phyloP scores from a whole-genome alignment of 2,797 vertebrate species.

The Euthynnus affinis region DNA sequence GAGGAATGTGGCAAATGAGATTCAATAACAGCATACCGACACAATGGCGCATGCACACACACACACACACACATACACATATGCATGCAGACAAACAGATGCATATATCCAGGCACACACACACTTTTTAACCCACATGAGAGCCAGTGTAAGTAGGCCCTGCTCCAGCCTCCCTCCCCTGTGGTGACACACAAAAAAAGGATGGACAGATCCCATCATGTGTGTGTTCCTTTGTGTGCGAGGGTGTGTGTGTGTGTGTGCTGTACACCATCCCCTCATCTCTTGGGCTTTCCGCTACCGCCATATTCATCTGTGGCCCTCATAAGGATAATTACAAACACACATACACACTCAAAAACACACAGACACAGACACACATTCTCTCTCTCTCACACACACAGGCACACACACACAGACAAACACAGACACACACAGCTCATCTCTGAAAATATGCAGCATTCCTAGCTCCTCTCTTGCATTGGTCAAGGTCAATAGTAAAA shows the following conservation, averaged over 20 bases:
- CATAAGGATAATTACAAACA: slow-evolving; percentile 74
- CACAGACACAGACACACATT: slow-evolving; percentile 34
- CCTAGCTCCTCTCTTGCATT: slow-evolving; percentile 33
- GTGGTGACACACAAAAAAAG: slow-evolving; percentile 52
- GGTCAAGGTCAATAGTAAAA: slow-evolving; percentile 78
- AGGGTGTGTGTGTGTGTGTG: slow-evolving; percentile 63
- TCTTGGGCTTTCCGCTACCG: slow-evolving; percentile 71
- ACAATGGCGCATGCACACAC: slow-evolving; percentile 45
- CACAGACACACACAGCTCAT: slow-evolving; percentile 4
- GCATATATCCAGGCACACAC: slow-evolving; percentile 53
- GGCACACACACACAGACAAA: slow-evolving; percentile 26
- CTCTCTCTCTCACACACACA: slow-evolving; percentile 25
- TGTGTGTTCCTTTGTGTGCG: slow-evolving; percentile 52
- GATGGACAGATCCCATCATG: slow-evolving; percentile 75
- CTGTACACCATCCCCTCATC: slow-evolving; percentile 62
- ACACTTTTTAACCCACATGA: slow-evolving; percentile 63
- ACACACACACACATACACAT: slow-evolving; percentile 30
- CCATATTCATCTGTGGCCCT: slow-evolving; percentile 77
- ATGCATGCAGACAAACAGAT: slow-evolving; percentile 32
- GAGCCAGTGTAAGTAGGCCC: slow-evolving; percentile 70
- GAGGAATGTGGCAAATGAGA: slow-evolving; percentile 76
- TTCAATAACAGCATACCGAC: slow-evolving; percentile 74
- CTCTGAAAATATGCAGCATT: slow-evolving; percentile 39
- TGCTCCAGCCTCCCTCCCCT: slow-evolving; percentile 65
- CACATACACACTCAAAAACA: slow-evolving; percentile 51